Evolutionary conservation across 2,888 invertebrate genomes (phyloP).

Genomic region (Hirtodrosophila alboralis): DNA sequence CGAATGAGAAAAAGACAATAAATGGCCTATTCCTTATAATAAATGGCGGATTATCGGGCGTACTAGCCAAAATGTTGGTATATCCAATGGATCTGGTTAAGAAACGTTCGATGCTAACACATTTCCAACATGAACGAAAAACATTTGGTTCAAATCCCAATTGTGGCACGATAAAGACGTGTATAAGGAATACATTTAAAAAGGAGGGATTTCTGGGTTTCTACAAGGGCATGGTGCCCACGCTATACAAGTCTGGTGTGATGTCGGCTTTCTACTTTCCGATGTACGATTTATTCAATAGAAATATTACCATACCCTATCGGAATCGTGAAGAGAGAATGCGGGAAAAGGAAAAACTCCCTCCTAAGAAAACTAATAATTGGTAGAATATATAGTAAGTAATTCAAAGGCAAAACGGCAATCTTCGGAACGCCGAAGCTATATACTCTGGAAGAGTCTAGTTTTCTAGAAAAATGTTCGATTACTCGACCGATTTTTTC

Average conservation of each 20-base stretch:
- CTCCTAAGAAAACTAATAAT: too few species aligned
- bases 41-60: slow-evolving; percentile 90
- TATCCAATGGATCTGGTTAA: slow-evolving; percentile 96
- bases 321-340: slow-evolving; percentile 12
- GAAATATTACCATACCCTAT: slow-evolving; percentile 25
- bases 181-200: slow-evolving; percentile 86
- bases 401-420: too few species aligned
- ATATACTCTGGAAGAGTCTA: too few species aligned
- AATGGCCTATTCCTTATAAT: slow-evolving; percentile 83
- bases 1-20: slow-evolving; percentile 33
- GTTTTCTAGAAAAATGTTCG: too few species aligned
- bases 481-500: too few species aligned
- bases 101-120: slow-evolving; percentile 95
- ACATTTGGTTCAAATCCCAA: slow-evolving; percentile 52
- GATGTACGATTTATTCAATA: slow-evolving; percentile 90
- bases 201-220: slow-evolving; percentile 89
- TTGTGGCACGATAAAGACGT: slow-evolving; percentile 88
- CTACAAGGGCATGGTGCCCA: slow-evolving; percentile 94
- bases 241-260: slow-evolving; percentile 92
- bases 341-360: too few species aligned
- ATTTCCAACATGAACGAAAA: slow-evolving; percentile 83
- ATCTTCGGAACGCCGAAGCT: too few species aligned
- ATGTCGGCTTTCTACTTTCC: slow-evolving; percentile 94
- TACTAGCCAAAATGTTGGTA: slow-evolving; percentile 90
- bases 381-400: too few species aligned